Conservation (phyloP, 2,888 invertebrate species). For the Hydriomena furcata region DNA sequence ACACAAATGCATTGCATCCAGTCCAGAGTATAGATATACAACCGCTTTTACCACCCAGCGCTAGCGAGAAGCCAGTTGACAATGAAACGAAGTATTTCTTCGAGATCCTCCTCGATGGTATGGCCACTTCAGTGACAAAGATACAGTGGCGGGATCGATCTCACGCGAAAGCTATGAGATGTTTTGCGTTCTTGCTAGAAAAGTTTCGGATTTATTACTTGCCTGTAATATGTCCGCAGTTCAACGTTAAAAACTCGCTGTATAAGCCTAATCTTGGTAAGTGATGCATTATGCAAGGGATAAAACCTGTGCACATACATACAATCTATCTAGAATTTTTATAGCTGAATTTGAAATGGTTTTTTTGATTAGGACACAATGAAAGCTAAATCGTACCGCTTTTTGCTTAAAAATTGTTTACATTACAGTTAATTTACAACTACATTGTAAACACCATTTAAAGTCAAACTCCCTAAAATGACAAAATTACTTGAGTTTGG, state of each 20-base stretch:
- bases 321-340: no score
- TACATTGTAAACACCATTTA: no score
- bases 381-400: no score
- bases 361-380: no score
- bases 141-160: constrained; percentile 95
- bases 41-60: constrained; percentile 91
- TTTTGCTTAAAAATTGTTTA: no score
- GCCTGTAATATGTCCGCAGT: constrained; percentile 94
- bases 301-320: no score
- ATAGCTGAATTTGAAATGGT: no score
- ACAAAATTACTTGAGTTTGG: no score
- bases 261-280: constrained; percentile 92
- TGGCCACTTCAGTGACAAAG: constrained; percentile 95
- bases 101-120: constrained; percentile 93
- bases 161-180: constrained; percentile 89
- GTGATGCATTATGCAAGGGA: constrained; percentile 32
- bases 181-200: constrained; percentile 95
- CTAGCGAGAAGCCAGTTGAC: constrained; percentile 93
- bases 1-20: constrained; percentile 88
- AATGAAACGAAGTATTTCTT: constrained; percentile 93
- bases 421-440: no score
- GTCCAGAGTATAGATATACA: constrained; percentile 91
- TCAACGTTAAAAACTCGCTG: constrained; percentile 89
- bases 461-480: no score
- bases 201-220: constrained; percentile 96